A percentile compares a stretch with the other conserved stretches of the same genome.
Conservation (phyloP, 2,888 invertebrate genomes). For the Erebia epiphron region DNA sequence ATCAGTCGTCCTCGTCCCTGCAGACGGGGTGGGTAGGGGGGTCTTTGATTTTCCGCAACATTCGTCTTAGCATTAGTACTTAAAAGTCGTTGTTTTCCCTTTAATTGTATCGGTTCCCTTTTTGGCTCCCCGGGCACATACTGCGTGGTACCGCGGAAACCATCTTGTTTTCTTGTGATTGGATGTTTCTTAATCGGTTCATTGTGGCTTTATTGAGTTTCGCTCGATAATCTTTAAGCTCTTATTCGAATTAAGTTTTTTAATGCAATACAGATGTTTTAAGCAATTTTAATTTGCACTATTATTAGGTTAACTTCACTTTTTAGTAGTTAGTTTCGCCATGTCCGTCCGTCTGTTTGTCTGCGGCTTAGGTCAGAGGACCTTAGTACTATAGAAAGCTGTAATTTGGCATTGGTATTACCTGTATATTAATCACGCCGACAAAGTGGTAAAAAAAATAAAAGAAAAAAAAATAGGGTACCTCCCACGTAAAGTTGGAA, state of each 20-base stretch:
- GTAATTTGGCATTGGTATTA: no score
- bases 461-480: no score
- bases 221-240: conserved; percentile 7
- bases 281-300: no score
- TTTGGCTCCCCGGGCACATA: conserved; percentile 45
- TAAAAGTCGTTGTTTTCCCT: conserved; percentile 76
- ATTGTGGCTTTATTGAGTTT: conserved; percentile 12
- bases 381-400: no score
- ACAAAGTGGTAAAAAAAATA: no score
- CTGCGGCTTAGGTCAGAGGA: no score
- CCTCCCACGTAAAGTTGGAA: no score
- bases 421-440: no score
- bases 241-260: neutral
- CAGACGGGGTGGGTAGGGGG: conserved; percentile 57
- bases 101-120: conserved; percentile 78
- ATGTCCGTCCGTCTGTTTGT: no score
- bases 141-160: conserved; percentile 21
- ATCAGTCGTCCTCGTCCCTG: conserved; percentile 78
- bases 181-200: conserved; percentile 22
- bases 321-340: no score
- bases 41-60: conserved; percentile 81
- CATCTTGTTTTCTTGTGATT: conserved; percentile 22
- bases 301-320: no score
- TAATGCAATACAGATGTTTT: neutral
- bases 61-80: conserved; percentile 81